Evolutionary conservation across 1,140 invertebrate genomes (phyloP).

Genomic region (Bombus sibiricus): DNA sequence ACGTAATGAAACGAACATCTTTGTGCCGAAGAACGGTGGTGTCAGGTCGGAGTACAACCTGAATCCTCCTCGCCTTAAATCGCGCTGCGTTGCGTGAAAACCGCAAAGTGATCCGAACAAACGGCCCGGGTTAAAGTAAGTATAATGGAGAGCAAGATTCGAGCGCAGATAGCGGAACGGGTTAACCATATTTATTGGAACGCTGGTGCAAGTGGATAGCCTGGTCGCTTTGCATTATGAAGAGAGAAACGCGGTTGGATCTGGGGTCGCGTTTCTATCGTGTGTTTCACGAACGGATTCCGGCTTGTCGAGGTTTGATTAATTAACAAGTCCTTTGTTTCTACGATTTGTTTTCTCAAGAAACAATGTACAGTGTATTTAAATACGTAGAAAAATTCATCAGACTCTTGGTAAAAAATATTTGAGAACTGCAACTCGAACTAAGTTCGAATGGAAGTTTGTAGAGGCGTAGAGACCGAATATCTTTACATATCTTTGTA

Average conservation of each 20-base stretch:
- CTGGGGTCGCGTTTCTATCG: slow-evolving; percentile 17
- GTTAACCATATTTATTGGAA: slow-evolving; percentile 52
- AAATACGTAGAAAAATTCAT: too few relatives aligned
- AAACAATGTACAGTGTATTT: too few relatives aligned
- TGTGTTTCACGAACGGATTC: background rate
- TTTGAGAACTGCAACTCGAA: too few relatives aligned
- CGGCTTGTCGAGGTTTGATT: background rate
- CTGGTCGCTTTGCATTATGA: slow-evolving; percentile 43
- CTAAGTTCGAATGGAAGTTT: too few relatives aligned
- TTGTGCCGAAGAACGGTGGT: too few relatives aligned
- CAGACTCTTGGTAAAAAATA: too few relatives aligned
- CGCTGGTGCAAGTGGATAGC: slow-evolving; percentile 20
- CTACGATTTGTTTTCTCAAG: background rate
- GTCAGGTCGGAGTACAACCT: background rate
- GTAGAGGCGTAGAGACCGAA: too few relatives aligned
- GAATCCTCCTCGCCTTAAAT: slow-evolving; percentile 15
- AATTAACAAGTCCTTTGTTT: slow-evolving; percentile 9
- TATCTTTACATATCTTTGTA: fast-evolving
- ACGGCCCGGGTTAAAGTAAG: slow-evolving; percentile 30
- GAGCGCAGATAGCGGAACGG: slow-evolving; percentile 6
- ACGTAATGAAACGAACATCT: background rate
- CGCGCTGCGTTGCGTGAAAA: slow-evolving; percentile 14
- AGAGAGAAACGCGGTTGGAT: slow-evolving; percentile 36
- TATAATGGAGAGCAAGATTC: slow-evolving; percentile 36
- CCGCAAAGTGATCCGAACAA: slow-evolving; percentile 29